phyloP scores from a whole-genome alignment of 2,797 vertebrate species.

The Acomys russatus region DNA sequence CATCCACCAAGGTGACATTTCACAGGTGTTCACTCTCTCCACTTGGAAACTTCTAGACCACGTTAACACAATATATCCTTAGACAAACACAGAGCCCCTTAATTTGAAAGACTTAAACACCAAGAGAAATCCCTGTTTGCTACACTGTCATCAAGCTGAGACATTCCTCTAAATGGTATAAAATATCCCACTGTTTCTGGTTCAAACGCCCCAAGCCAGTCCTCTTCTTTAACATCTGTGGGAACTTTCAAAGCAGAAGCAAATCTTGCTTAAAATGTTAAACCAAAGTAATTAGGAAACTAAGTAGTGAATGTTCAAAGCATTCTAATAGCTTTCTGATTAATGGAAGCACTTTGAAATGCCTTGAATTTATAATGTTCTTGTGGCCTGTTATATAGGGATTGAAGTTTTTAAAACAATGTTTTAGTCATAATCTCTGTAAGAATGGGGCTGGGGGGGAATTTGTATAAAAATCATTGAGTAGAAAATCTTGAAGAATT shows the following conservation, averaged over 20 bases:
- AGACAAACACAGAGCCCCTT: not conserved
- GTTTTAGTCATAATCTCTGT: slow-evolving; percentile 46
- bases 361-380: slow-evolving; percentile 68
- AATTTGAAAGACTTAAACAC: not conserved
- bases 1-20: not conserved
- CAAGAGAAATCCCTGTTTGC: slow-evolving; percentile 33
- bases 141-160: slow-evolving; percentile 29
- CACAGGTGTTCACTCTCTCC: not conserved
- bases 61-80: not conserved
- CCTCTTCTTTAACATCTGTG: slow-evolving; percentile 62
- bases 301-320: slow-evolving; percentile 79
- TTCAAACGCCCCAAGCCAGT: slow-evolving; percentile 24
- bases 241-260: slow-evolving; percentile 68
- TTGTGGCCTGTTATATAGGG: slow-evolving; percentile 68
- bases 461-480: slow-evolving; percentile 75
- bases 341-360: slow-evolving; percentile 80
- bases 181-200: not conserved
- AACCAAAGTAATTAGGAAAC: slow-evolving; percentile 81
- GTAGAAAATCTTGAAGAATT: slow-evolving; percentile 74
- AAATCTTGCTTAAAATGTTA: slow-evolving; percentile 69
- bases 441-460: not conserved
- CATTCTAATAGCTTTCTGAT: slow-evolving; percentile 70
- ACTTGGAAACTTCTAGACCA: slow-evolving; percentile 18
- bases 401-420: slow-evolving; percentile 61
- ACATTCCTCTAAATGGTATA: not conserved